Conservation (phyloP, 2,113 vertebrate species). For the Puffinus mauretanicus region DNA sequence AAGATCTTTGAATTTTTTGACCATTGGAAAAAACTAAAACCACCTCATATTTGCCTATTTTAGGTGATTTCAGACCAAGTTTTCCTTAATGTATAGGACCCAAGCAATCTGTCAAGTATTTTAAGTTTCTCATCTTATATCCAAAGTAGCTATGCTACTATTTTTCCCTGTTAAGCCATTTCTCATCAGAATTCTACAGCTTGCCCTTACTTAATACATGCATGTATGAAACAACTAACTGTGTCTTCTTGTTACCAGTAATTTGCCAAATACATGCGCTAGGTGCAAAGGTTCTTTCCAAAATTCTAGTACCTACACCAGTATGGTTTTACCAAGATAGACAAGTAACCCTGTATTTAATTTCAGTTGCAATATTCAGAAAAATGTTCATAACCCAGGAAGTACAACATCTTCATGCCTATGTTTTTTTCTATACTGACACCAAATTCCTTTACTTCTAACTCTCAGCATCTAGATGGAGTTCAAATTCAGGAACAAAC, state of each 20-base stretch:
- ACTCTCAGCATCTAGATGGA: neutral
- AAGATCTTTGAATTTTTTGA: neutral
- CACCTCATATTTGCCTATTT: neutral
- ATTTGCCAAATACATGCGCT: neutral
- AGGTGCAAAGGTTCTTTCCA: neutral
- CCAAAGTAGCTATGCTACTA: neutral
- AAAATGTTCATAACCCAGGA: neutral
- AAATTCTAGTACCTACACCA: neutral
- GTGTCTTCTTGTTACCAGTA: neutral
- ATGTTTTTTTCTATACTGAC: neutral
- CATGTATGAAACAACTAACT: neutral
- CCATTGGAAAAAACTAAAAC: accelerated
- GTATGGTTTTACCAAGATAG: neutral
- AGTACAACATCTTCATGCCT: neutral
- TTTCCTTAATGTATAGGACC: neutral
- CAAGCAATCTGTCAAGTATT: neutral
- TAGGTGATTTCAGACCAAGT: neutral
- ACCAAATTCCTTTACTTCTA: neutral
- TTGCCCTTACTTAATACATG: neutral
- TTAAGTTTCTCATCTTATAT: neutral
- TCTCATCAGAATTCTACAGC: neutral
- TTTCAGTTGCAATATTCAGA: neutral
- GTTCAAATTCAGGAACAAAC: neutral
- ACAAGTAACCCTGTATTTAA: neutral
- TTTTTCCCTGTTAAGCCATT: neutral